phyloP scores from a whole-genome alignment of 2,888 invertebrate genomes.

The Andrena dorsata region DNA sequence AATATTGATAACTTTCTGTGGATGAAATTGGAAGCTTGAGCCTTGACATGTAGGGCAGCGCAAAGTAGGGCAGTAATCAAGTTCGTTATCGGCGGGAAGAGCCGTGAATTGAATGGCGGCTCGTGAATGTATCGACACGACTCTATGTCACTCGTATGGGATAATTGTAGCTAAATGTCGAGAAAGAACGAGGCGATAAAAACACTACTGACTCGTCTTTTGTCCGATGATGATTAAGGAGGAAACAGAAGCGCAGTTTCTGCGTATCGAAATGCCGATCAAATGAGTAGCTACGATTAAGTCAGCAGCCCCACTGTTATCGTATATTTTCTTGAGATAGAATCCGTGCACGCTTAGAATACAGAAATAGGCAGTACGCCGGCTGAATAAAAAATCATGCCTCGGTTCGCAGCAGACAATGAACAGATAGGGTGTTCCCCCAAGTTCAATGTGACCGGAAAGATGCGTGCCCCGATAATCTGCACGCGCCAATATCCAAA shows the following conservation, averaged over 20 bases:
- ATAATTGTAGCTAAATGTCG: background rate
- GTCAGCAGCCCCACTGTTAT: constrained; percentile 26
- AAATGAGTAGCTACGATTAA: constrained; percentile 50
- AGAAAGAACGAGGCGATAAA: background rate
- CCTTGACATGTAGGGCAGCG: background rate
- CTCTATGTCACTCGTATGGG: background rate
- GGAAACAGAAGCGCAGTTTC: constrained; percentile 10
- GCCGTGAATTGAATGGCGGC: background rate
- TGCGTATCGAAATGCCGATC: constrained; percentile 22
- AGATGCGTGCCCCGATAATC: background rate
- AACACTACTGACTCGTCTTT: background rate
- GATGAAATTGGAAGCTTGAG: too few relatives aligned
- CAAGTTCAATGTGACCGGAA: constrained; percentile 56
- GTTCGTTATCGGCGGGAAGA: background rate
- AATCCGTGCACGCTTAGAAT: constrained; percentile 54
- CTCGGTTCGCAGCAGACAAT: constrained; percentile 25
- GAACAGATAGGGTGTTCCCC: constrained; percentile 40
- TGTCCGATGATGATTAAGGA: background rate
- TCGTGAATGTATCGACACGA: background rate
- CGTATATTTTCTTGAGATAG: constrained; percentile 28
- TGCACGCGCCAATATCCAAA: background rate
- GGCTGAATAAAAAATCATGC: constrained; percentile 45
- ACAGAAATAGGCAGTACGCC: constrained; percentile 30
- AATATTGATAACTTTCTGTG: too few relatives aligned
- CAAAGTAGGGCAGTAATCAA: background rate